These are phyloP conservation scores for Cylloceria caligata DNA, from an alignment of 2,888 invertebrate species.

Conservation along the genomic window DNA sequence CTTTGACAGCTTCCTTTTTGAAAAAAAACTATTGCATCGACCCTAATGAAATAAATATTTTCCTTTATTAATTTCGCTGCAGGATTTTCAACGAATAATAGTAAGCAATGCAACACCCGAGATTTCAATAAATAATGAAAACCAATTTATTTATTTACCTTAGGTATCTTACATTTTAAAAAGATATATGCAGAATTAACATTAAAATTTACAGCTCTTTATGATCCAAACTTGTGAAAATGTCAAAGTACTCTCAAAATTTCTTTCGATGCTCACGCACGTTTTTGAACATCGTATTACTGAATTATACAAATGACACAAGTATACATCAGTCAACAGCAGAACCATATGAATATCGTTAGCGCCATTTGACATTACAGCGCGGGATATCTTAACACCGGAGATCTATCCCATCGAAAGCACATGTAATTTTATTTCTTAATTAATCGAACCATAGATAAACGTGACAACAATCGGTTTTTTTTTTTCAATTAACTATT, in stretches of 20 bases:
- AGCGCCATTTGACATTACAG: slow-evolving; percentile 59
- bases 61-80: background rate
- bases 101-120: background rate
- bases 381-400: slow-evolving; percentile 26
- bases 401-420: slow-evolving; percentile 38
- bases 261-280: slow-evolving; percentile 42
- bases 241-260: slow-evolving; percentile 35
- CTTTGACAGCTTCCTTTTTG: no score
- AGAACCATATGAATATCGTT: slow-evolving; percentile 58
- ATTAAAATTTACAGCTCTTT: slow-evolving; percentile 64
- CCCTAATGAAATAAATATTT: no score
- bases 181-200: slow-evolving; percentile 63
- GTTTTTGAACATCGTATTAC: slow-evolving; percentile 29
- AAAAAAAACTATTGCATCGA: no score
- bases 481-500: slow-evolving; percentile 36
- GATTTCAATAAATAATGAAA: slow-evolving; percentile 69
- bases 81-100: background rate
- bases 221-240: slow-evolving; percentile 42
- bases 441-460: slow-evolving; percentile 44
- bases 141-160: slow-evolving; percentile 64
- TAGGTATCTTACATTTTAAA: slow-evolving; percentile 67
- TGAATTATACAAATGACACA: slow-evolving; percentile 55
- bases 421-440: slow-evolving; percentile 18
- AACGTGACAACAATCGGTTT: slow-evolving; percentile 39
- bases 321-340: slow-evolving; percentile 63